phyloP scores from a whole-genome alignment of 1,140 invertebrate genomes.

The Heliconius himera region DNA sequence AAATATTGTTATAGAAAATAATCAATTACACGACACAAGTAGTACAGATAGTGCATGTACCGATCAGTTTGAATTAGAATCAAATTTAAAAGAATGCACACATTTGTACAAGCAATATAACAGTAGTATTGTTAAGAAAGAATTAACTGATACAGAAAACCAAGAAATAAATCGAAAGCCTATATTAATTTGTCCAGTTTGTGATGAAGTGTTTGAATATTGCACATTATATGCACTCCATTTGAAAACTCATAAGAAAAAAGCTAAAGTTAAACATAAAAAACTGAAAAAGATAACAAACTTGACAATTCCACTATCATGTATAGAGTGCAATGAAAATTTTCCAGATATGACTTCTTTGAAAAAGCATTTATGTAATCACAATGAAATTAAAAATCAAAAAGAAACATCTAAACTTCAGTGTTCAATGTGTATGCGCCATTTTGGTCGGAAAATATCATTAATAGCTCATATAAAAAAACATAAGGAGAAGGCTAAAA shows the following conservation, averaged over 20 bases:
- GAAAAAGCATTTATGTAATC: conserved; percentile 37
- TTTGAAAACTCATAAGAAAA: conserved; percentile 28
- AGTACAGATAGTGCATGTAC: conserved; percentile 2
- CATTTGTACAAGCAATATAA: not conserved
- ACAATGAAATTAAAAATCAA: conserved; percentile 18
- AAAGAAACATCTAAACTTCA: conserved; percentile 51
- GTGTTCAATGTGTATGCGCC: conserved; percentile 77
- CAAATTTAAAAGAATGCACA: conserved; percentile 20
- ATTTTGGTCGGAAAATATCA: conserved; percentile 68
- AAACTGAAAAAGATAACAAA: not conserved
- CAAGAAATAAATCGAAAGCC: conserved; percentile 1
- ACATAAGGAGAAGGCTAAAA: conserved; percentile 63
- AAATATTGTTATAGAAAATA: conserved; percentile 16
- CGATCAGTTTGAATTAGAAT: not conserved
- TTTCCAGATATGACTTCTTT: conserved; percentile 32
- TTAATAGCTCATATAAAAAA: conserved; percentile 75
- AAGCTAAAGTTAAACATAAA: conserved; percentile 25
- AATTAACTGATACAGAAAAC: not conserved
- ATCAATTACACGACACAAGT: not conserved
- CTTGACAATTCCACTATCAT: not conserved
- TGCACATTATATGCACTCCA: conserved; percentile 10
- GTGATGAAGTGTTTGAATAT: conserved; percentile 20
- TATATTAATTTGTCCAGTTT: conserved; percentile 21
- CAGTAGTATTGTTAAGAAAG: not conserved
- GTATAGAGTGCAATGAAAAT: conserved; percentile 13